Base-by-base conservation (phyloP, 2,113 vertebrate species). In the Brachypteracias leptosomus region DNA sequence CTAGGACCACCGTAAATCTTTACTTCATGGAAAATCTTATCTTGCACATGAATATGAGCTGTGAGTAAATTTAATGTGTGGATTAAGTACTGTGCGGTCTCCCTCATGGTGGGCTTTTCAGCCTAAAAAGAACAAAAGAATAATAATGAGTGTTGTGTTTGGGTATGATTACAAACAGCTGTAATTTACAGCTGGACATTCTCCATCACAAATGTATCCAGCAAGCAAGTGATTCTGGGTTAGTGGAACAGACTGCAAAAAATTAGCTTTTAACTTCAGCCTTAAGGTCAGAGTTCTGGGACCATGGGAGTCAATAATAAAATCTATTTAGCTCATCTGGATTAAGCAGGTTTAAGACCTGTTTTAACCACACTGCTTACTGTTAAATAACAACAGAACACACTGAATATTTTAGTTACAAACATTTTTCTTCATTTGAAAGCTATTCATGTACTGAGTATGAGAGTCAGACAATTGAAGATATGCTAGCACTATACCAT, bases 171-270 rank as follows among this genome's bases (percentile, higher is more conserved):
- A 78, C 93, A 91, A 96, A 94, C 93, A 96, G 78, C 95, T 96
- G 94, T 96, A 95, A 96, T 96, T 96, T 96, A 96, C 89, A 97
- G 93, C 89, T 96, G 95, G 91, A 93, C 66, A 38, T 85, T 95
- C 70, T 78, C 87, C 57, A 28, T 7, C 82, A 62, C 81, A 92
- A 94, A 91, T 36, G 49, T 13, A 95, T 66, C 54, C 94, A 95
- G 66, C 58, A 84, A 89, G 76, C 79, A 93, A 97, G 66, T 93
- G 62, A 70, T 95, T 75, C 87, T 96, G 87, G 73, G 86, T 89
- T 94, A 89, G 87, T 54, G 77, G 66, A 95, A 93, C 52, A 89
- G 70, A 49, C 84, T 85, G 86, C 47, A 95, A 94, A 94, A 93
- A 95, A 85, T 65, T 79, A 92, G 74, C 85, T 95, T 93, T 96